Percentiles rank a stretch among this genome's conserved stretches.
These are phyloP conservation scores for Turdus rufiventris DNA, from an alignment of 2,113 vertebrate genomes.

Conservation along the genomic window DNA sequence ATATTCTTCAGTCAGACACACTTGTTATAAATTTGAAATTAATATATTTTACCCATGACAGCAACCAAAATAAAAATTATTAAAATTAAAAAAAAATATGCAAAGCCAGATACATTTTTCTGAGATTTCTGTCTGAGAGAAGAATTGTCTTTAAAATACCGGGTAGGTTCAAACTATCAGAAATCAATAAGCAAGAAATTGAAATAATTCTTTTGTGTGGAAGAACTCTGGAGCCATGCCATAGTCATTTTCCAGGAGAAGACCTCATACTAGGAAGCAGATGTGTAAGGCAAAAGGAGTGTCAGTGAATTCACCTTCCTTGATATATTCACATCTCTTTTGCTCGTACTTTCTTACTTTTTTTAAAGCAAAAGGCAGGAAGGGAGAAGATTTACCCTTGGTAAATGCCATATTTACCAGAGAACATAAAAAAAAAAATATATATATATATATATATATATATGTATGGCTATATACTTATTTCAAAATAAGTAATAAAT, in stretches of 20 bases:
- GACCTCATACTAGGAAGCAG: neutral
- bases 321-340: neutral
- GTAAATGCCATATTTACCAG: neutral
- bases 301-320: neutral
- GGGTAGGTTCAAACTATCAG: neutral
- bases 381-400: neutral
- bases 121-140: neutral
- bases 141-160: neutral
- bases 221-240: neutral
- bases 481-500: neutral
- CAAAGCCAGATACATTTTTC: neutral
- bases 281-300: neutral
- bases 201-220: neutral
- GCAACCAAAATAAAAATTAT: neutral
- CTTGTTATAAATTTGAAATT: neutral
- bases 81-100: neutral
- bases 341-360: neutral
- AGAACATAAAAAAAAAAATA: neutral
- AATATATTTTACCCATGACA: constrained; percentile 19
- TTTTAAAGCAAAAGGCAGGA: neutral
- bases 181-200: neutral
- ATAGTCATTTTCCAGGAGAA: neutral
- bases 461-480: neutral
- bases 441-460: too few species aligned
- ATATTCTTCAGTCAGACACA: neutral